Conservation (phyloP, 2,113 vertebrate species). For the Malurus alboscapulatus region DNA sequence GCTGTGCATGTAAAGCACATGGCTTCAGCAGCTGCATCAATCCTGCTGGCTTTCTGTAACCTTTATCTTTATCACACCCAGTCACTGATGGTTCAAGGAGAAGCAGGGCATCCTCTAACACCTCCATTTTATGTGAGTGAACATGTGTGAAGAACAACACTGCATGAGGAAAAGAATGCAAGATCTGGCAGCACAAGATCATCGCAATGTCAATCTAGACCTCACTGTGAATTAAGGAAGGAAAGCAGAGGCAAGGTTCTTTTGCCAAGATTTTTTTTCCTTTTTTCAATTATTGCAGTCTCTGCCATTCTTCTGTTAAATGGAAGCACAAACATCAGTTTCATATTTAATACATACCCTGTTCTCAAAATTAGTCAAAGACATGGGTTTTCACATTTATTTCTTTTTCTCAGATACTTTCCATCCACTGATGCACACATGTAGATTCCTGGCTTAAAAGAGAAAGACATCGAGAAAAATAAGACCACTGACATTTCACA, state of each 20-base stretch:
- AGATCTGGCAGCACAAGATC: not conserved
- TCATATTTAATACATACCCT: not conserved
- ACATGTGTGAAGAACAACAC: not conserved
- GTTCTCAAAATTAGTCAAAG: not conserved
- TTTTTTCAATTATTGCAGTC: not conserved
- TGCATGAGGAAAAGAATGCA: accelerated
- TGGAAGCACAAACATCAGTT: not conserved
- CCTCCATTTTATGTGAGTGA: not conserved
- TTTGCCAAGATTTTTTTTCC: not conserved
- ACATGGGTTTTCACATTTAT: not conserved
- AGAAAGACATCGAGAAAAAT: not conserved
- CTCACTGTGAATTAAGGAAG: not conserved
- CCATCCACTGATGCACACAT: not conserved
- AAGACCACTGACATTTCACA: not conserved
- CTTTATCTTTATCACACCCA: not conserved
- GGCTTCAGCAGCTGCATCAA: not conserved
- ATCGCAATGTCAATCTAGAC: not conserved
- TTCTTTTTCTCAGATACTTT: not conserved
- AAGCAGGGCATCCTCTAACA: not conserved
- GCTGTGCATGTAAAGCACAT: not conserved
- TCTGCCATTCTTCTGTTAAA: not conserved
- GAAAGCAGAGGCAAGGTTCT: accelerated
- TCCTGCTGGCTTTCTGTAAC: not conserved
- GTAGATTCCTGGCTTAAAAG: not conserved
- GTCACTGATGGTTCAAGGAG: not conserved